Conservation (phyloP, 2,113 vertebrate genomes). For the Aptenodytes patagonicus region DNA sequence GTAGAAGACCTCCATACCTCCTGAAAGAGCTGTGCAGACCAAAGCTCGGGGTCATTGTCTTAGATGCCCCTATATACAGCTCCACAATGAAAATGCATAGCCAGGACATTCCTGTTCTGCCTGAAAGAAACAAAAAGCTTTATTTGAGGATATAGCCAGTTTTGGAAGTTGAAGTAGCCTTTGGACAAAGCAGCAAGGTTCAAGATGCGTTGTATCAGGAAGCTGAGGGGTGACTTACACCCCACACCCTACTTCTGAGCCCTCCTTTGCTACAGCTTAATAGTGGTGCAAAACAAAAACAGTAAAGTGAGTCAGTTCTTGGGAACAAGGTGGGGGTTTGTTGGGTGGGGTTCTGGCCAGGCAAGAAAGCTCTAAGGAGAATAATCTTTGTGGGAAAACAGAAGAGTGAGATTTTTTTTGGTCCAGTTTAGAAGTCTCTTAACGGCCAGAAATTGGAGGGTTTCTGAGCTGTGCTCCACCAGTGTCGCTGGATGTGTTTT, state of each 20-base stretch:
- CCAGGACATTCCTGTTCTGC: not conserved
- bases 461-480: not conserved
- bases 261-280: not conserved
- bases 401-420: not conserved
- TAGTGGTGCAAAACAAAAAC: not conserved
- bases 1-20: not conserved
- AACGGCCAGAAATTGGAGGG: not conserved
- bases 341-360: not conserved
- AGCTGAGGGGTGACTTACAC: not conserved
- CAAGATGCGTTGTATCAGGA: not conserved
- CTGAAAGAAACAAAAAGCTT: not conserved
- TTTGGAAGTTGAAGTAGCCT: not conserved
- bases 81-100: not conserved
- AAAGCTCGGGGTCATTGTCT: not conserved
- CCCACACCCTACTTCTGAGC: not conserved
- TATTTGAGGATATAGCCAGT: not conserved
- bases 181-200: not conserved
- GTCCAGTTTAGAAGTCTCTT: not conserved
- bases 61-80: too few relatives aligned
- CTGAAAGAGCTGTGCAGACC: not conserved
- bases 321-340: not conserved
- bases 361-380: not conserved
- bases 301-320: not conserved
- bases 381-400: not conserved
- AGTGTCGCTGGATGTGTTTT: fast-evolving